These are phyloP conservation scores for Siniperca knerii DNA, from an alignment of 2,113 vertebrate species.

Conservation along the genomic window DNA sequence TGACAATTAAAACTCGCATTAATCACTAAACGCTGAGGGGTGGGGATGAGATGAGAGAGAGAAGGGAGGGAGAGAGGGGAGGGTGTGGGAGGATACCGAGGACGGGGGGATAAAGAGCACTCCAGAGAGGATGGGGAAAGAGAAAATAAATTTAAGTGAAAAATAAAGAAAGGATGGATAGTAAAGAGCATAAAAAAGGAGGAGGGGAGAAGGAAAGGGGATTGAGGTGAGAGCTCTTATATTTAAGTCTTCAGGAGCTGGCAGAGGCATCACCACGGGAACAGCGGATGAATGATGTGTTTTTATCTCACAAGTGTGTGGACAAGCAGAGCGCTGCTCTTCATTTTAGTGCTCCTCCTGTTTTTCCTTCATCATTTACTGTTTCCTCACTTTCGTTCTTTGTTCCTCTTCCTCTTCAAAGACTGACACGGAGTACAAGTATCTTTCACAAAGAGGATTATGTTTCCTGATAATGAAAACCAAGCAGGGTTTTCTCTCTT, in stretches of 20 bases:
- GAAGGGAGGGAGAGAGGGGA: constrained; percentile 36
- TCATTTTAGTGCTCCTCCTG: constrained; percentile 12
- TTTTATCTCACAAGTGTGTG: constrained; percentile 29
- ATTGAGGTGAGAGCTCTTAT: constrained; percentile 39
- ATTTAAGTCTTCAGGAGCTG: constrained; percentile 18
- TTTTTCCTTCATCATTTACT: neutral
- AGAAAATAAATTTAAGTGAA: constrained; percentile 39
- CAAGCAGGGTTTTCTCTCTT: neutral
- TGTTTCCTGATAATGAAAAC: constrained; percentile 27
- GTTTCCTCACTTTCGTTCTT: constrained; percentile 20
- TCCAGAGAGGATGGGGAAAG: constrained; percentile 34
- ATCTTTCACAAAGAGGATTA: constrained; percentile 37
- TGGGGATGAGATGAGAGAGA: constrained; percentile 31
- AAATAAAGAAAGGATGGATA: constrained; percentile 40
- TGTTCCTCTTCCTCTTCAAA: constrained; percentile 25
- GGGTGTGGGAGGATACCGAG: constrained; percentile 41
- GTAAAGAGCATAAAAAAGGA: constrained; percentile 21
- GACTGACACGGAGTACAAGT: neutral
- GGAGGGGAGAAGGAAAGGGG: neutral
- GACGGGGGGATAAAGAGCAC: constrained; percentile 55
- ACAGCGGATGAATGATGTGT: constrained; percentile 44
- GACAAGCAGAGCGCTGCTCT: neutral
- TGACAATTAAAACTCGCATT: constrained; percentile 91
- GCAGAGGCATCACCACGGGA: constrained; percentile 40
- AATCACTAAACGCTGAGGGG: constrained; percentile 87